Conservation (phyloP, 1,140 invertebrate species). For the Caenorhabditis briggsae region DNA sequence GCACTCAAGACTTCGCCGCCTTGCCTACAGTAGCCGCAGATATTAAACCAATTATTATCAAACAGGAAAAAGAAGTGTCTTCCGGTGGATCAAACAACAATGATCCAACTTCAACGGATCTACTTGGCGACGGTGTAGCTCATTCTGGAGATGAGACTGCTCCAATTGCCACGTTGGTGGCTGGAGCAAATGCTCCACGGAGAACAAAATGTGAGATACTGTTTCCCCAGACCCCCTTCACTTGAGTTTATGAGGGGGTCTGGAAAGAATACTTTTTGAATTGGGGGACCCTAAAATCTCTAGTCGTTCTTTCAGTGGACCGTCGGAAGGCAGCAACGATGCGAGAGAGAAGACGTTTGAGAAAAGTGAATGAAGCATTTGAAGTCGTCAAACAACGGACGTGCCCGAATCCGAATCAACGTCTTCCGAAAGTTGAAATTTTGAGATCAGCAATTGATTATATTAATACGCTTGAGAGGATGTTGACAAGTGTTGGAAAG, state of each 20-base stretch:
- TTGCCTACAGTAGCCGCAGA: neutral
- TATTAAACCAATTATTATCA: slow-evolving; percentile 25
- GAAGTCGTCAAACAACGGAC: slow-evolving; percentile 92
- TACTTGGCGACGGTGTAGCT: too few relatives aligned
- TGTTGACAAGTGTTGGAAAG: slow-evolving; percentile 77
- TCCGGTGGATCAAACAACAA: too few relatives aligned
- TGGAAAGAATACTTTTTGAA: neutral
- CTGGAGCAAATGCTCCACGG: neutral
- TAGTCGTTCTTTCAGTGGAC: slow-evolving; percentile 85
- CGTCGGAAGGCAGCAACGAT: slow-evolving; percentile 95
- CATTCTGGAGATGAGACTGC: too few relatives aligned
- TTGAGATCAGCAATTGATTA: slow-evolving; percentile 96
- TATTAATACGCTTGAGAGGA: slow-evolving; percentile 89
- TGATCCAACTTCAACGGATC: neutral
- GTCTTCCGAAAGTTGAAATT: slow-evolving; percentile 96
- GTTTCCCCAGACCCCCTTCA: too few relatives aligned
- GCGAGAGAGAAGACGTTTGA: slow-evolving; percentile 88
- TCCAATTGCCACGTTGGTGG: too few relatives aligned
- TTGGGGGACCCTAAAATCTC: neutral
- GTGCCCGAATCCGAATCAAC: slow-evolving; percentile 92
- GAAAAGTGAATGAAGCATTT: slow-evolving; percentile 98
- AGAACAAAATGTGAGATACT: slow-evolving; percentile 24
- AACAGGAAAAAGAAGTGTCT: neutral
- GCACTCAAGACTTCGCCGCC: slow-evolving; percentile 7
- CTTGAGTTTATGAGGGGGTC: too few relatives aligned